Evolutionary conservation across 2,113 vertebrate species (phyloP), one percentile per base, ranked within the genome.

Genomic region (Sialia sialis): DNA sequence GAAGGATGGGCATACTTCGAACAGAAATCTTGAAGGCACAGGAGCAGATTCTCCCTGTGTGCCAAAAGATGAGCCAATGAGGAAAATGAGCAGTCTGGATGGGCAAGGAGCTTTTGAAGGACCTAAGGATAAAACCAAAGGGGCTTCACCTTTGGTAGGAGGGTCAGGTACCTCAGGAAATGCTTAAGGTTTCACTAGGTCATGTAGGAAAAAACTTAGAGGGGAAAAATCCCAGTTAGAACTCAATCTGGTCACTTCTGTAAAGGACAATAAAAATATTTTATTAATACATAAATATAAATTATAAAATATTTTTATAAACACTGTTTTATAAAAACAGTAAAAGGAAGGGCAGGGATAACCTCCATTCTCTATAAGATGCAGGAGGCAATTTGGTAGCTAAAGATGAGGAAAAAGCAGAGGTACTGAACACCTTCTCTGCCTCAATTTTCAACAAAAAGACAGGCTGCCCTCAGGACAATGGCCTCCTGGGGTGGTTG

Each of bases 31-130:
- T 66, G 49, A 46, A 67, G 41, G 16, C 16, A 67, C 6, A 38
- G 39, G n/a, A 55, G 46, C 16, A 55, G 16, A 20, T 13, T 38
- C 27, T 32, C 16, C 8, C 62, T 46, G 5, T 38, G 26, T 46
- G 22, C 39, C 1, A 1, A 67, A 80, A 46, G 51, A 56, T 32
- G 27, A 56, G 13, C 27, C 2, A 2, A 11, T 7, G 7, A 66
- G 27, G 49, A 66, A 44, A 55, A 30, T 2, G 0, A 55, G 12
- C 0, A 0, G 12, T 16, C 39, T 79, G 39, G 12, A 55, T 30
- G 32, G 32, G 7, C 20, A 79, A 79, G 32, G 16, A 66, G 21
- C 9, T 55, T 54, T 66, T 44, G 60, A 79, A 66, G 12, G 9
- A 44, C 18, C 15, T 43, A 64, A 43, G 52, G 10, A 8, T 44